phyloP scores from a whole-genome alignment of 2,888 invertebrate species.

The Eudasyphora cyanicolor region DNA sequence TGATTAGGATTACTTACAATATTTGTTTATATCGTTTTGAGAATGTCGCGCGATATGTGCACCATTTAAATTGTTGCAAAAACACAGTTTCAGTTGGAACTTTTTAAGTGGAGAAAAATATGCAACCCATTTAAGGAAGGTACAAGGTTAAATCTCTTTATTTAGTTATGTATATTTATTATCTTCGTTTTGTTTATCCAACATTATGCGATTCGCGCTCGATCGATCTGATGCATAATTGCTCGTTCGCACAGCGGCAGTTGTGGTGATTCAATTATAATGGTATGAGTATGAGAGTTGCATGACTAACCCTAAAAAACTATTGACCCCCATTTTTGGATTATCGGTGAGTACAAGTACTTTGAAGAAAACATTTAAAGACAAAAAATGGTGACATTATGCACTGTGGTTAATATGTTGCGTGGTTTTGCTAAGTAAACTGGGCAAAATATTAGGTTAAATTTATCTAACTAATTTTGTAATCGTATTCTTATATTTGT shows the following conservation, averaged over 20 bases:
- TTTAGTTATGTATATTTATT: constrained; percentile 52
- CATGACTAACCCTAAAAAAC: constrained; percentile 60
- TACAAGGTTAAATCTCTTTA: constrained; percentile 62
- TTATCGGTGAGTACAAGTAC: background rate
- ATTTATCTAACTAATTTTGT: too few species aligned
- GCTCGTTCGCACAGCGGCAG: constrained; percentile 4
- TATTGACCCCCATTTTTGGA: constrained; percentile 31
- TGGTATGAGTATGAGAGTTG: too few species aligned
- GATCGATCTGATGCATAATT: background rate
- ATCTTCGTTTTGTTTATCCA: constrained; percentile 51
- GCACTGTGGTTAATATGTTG: constrained; percentile 35
- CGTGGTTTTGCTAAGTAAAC: too few species aligned
- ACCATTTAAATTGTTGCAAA: constrained; percentile 52
- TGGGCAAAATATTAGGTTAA: too few species aligned
- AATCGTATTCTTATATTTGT: too few species aligned
- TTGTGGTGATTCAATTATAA: constrained; percentile 54
- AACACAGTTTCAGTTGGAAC: background rate
- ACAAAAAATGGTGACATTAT: too few species aligned
- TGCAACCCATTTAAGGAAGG: constrained; percentile 60
- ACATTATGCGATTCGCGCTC: constrained; percentile 45
- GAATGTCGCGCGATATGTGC: constrained; percentile 50
- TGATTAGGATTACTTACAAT: constrained; percentile 20
- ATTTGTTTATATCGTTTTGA: constrained; percentile 11
- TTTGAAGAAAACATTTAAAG: background rate
- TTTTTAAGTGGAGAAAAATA: constrained; percentile 35